Percentiles rank a stretch among this genome's conserved stretches.
Evolutionary conservation across 2,113 vertebrate genomes (phyloP).

Genomic region (Ploceus nigricollis): DNA sequence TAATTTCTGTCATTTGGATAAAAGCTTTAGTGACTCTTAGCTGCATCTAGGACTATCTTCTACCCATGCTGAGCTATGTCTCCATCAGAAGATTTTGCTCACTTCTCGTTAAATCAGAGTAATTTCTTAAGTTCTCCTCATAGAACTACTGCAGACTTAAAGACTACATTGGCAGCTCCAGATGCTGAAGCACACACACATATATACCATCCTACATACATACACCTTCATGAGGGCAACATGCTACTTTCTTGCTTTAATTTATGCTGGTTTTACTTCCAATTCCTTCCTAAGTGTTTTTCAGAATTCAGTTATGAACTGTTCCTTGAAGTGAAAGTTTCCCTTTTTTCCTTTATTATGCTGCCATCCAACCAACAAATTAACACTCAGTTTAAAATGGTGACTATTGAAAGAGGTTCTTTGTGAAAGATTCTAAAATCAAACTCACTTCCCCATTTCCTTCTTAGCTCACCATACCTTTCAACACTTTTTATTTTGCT

Average conservation of each 20-base stretch:
- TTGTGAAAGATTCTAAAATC: neutral
- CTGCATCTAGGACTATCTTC: neutral
- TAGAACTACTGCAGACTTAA: neutral
- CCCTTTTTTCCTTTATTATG: neutral
- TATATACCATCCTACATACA: neutral
- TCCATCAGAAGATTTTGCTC: neutral
- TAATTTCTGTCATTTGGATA: neutral
- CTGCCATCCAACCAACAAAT: neutral
- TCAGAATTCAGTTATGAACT: neutral
- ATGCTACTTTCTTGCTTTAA: neutral
- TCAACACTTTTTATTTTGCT: neutral
- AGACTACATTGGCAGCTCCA: neutral
- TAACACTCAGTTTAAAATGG: neutral
- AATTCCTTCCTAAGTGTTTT: neutral
- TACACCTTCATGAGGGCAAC: neutral
- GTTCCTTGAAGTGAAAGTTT: neutral
- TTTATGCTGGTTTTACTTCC: neutral
- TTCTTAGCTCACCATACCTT: neutral
- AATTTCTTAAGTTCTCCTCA: neutral
- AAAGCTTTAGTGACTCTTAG: neutral
- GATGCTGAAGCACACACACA: neutral
- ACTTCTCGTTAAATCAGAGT: neutral
- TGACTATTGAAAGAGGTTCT: neutral
- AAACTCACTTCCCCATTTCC: neutral
- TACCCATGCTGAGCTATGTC: neutral